These are phyloP conservation scores for Gandaritis pyraliata DNA, from an alignment of 2,888 invertebrate species.

Conservation along the genomic window DNA sequence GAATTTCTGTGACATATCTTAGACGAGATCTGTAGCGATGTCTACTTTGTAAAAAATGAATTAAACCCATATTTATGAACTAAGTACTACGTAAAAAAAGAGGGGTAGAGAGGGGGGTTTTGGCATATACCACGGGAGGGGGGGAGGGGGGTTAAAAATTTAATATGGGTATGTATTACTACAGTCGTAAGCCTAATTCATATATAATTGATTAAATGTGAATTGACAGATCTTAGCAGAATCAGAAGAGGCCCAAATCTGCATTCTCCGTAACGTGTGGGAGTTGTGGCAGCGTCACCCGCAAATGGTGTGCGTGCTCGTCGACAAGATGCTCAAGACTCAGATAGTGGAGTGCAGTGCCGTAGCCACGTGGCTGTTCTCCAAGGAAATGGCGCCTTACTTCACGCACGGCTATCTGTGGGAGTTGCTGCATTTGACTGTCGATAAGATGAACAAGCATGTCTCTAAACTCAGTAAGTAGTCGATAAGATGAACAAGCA, in stretches of 20 bases:
- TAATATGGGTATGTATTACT: too few relatives aligned
- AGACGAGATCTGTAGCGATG: too few relatives aligned
- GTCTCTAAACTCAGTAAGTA: constrained; percentile 91
- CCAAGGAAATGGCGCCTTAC: constrained; percentile 93
- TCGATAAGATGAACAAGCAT: constrained; percentile 98
- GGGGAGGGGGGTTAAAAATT: too few relatives aligned
- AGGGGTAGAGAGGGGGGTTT: too few relatives aligned
- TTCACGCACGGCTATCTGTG: constrained; percentile 98
- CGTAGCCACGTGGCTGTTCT: constrained; percentile 99
- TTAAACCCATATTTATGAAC: too few relatives aligned
- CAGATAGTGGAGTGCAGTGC: constrained; percentile 98
- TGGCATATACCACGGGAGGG: too few relatives aligned
- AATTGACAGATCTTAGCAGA: constrained; percentile 91
- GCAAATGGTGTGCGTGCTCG: constrained; percentile 98
- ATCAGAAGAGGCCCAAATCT: constrained; percentile 97
- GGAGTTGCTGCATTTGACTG: constrained; percentile 98
- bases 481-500: constrained; percentile 98
- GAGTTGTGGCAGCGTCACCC: constrained; percentile 98
- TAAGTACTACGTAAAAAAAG: too few relatives aligned
- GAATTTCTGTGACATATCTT: too few relatives aligned
- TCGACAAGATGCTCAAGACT: constrained; percentile 98
- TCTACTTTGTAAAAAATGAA: too few relatives aligned
- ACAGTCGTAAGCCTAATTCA: too few relatives aligned
- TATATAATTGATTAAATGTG: neutral
- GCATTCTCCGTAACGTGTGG: constrained; percentile 95